These are phyloP conservation scores for Clarias batrachus DNA, from an alignment of 2,113 vertebrate genomes.

Conservation along the genomic window DNA sequence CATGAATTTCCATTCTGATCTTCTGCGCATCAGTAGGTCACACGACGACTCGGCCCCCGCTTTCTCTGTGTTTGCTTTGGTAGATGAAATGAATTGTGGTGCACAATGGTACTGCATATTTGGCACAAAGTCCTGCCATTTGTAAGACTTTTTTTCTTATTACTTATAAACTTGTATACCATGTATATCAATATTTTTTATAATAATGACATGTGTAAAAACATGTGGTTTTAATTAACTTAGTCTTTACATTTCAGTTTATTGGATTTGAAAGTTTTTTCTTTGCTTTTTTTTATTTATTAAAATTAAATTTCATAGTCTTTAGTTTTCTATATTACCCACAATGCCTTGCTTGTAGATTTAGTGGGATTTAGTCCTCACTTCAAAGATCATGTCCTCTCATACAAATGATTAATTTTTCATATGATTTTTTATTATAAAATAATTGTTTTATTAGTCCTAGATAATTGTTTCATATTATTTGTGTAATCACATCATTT, in stretches of 20 bases:
- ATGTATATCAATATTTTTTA: background rate
- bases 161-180: background rate
- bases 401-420: background rate
- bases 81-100: background rate
- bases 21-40: background rate
- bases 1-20: background rate
- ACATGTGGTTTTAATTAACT: background rate
- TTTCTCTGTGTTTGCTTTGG: background rate
- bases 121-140: background rate
- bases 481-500: background rate
- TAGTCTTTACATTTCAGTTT: background rate
- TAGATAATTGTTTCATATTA: background rate
- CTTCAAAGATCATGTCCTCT: background rate
- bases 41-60: background rate
- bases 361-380: background rate
- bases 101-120: background rate
- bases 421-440: background rate
- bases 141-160: no score
- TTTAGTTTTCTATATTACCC: background rate
- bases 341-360: background rate
- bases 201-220: no score
- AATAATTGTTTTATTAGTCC: no score
- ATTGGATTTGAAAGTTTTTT: background rate
- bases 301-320: background rate
- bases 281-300: background rate